Evolutionary conservation across 2,797 vertebrate genomes (phyloP), one percentile per base, ranked within the genome.

Genomic region (Gymnoscopelus microlampas): DNA sequence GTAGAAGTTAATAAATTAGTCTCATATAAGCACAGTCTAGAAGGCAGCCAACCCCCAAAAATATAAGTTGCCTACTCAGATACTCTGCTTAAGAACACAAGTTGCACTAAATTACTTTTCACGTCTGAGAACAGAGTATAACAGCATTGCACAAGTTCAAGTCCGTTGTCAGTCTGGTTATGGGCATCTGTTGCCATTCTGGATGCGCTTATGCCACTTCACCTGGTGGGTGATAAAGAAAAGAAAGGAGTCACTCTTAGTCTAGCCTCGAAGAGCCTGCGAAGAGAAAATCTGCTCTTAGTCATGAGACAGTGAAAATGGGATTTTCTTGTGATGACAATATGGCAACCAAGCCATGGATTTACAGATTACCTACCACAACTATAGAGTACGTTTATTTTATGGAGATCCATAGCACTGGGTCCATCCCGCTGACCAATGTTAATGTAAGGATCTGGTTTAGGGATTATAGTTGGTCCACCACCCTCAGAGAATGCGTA

Each of bases 371-470:
- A 87, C 89, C 15, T 73, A 95, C 95, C 94, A 71, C 95, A 96
- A 47, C 93, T 87, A 87, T 96, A 96, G 1, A 96, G 92, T 62
- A 88, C 85, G 73, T 97, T 96, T 81, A 96, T 96, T 91, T 96
- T 96, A 80, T 95, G 93, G 68, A 96, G 91, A 12, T 96, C 95
- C 67, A 95, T 75, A 50, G 74, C 74, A 78, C 95, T 96, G 53
- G 95, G 91, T 73, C 95, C 95, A 35, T 95, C 94, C 71, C 95
- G 86, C 78, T 97, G 96, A 57, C 95, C 96, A 77, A 96, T 95
- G 29, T 89, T 90, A 77, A 94, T 89, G 54, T 95, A 91, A 51
- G 85, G 88, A 84, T 97, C 94, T 60, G 94, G 96, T 89, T 91
- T 95, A 53, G 95, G 96, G 53, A 96, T 91, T 66, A 96, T 96